phyloP scores from a whole-genome alignment of 2,888 invertebrate genomes.

The Leptinotarsa haldemani region DNA sequence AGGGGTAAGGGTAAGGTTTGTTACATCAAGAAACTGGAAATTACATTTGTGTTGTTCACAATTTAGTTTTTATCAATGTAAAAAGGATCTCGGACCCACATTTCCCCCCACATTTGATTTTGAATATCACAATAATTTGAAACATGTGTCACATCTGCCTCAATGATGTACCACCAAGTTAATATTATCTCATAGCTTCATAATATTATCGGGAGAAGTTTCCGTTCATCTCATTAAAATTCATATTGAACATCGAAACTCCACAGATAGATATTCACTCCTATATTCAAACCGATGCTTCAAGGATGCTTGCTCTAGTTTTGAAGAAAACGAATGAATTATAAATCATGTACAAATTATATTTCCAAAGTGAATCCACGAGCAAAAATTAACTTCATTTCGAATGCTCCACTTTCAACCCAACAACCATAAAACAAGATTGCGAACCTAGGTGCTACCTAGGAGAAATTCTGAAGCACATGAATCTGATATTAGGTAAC shows the following conservation, averaged over 20 bases:
- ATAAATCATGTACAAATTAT: constrained; percentile 45
- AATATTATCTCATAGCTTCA: not conserved
- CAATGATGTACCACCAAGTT: not conserved
- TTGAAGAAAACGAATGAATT: constrained; percentile 47
- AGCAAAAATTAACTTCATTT: constrained; percentile 42
- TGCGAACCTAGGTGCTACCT: constrained; percentile 23
- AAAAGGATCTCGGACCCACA: not conserved
- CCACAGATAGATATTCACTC: constrained; percentile 13
- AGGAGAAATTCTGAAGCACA: constrained; percentile 16
- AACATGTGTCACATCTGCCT: not conserved
- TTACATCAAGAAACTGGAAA: no score
- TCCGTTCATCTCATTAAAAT: constrained; percentile 36
- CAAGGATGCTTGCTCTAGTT: constrained; percentile 38
- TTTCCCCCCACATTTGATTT: not conserved
- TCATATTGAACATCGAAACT: constrained; percentile 37
- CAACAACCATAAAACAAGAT: constrained; percentile 39
- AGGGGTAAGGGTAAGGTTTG: no score
- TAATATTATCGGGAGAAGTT: constrained; percentile 30
- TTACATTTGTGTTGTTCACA: no score
- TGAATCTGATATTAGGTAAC: constrained; percentile 25
- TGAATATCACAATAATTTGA: not conserved
- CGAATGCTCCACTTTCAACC: constrained; percentile 32
- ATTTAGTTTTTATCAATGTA: no score
- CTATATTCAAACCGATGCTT: constrained; percentile 32
- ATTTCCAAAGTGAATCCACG: constrained; percentile 41